A percentile compares a stretch with the other conserved stretches of the same genome.
These are phyloP conservation scores for Proteles cristata DNA, from an alignment of 2,113 vertebrate species.

Conservation along the genomic window DNA sequence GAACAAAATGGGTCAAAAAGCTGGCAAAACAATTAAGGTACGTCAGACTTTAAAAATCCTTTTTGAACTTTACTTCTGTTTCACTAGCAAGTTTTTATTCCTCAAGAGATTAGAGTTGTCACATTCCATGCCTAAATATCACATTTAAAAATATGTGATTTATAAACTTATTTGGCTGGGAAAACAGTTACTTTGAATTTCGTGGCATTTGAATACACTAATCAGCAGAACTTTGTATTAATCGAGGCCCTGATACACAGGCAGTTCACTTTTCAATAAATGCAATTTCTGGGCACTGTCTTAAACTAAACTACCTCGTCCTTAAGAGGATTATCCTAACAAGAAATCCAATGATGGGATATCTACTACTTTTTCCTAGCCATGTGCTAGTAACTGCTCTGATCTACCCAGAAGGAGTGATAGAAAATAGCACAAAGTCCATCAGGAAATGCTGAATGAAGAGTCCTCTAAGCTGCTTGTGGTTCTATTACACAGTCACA, in stretches of 20 bases:
- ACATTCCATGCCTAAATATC: not conserved
- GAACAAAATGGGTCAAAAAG: not conserved
- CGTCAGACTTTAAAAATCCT: not conserved
- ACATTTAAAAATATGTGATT: not conserved
- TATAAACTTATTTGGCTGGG: not conserved
- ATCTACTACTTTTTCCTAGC: constrained; percentile 40
- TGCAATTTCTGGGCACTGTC: not conserved
- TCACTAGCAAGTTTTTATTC: constrained; percentile 19
- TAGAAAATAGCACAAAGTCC: not conserved
- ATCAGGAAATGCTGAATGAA: not conserved
- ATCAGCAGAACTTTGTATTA: not conserved
- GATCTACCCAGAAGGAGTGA: not conserved
- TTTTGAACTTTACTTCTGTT: constrained; percentile 29
- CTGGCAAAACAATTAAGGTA: not conserved
- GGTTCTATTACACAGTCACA: not conserved
- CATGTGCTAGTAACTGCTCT: not conserved
- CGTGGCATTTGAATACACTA: not conserved
- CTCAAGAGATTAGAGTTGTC: not conserved
- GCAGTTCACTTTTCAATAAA: not conserved
- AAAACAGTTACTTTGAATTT: not conserved
- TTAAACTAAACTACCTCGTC: not conserved
- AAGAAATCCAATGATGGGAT: not conserved
- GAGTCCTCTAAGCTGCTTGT: not conserved
- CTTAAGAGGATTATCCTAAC: not conserved
- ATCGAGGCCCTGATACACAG: not conserved